A percentile compares a stretch with the other conserved stretches of the same genome.
Evolutionary conservation across 2,113 vertebrate genomes (phyloP).

Genomic region (Colistium nudipinnis): DNA sequence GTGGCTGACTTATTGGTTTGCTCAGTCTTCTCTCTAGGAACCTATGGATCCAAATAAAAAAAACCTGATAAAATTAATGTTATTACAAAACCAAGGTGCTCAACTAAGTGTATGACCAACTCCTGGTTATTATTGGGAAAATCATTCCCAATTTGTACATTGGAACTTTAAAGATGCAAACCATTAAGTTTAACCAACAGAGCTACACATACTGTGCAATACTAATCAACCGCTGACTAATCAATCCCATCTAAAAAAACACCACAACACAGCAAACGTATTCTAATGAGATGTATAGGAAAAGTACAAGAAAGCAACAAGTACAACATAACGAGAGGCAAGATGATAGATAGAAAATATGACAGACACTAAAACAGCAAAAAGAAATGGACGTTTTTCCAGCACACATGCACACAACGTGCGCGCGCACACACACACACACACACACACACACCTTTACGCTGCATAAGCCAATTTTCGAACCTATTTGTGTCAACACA

Average conservation of each 20-base stretch:
- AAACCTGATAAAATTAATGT: no score
- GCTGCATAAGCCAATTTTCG: conserved; percentile 23
- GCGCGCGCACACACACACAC: neutral
- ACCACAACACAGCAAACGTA: neutral
- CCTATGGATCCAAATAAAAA: no score
- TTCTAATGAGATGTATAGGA: neutral
- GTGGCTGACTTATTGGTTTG: no score
- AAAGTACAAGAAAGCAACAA: conserved; percentile 25
- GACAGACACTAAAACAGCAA: conserved; percentile 30
- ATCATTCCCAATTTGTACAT: neutral
- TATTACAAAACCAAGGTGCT: no score
- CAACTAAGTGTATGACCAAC: no score
- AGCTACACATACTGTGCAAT: neutral
- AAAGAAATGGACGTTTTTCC: conserved; percentile 22
- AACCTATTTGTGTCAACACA: conserved; percentile 10
- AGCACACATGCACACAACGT: conserved; percentile 4
- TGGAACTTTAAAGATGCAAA: neutral
- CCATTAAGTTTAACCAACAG: neutral
- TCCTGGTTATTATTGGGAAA: neutral
- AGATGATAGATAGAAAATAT: conserved; percentile 28
- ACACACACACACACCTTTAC: neutral
- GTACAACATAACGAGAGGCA: conserved; percentile 27
- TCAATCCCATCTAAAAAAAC: neutral
- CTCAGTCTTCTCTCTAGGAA: no score
- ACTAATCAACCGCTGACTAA: neutral